phyloP scores from a whole-genome alignment of 2,888 invertebrate species.

The Drosophila rubida region DNA sequence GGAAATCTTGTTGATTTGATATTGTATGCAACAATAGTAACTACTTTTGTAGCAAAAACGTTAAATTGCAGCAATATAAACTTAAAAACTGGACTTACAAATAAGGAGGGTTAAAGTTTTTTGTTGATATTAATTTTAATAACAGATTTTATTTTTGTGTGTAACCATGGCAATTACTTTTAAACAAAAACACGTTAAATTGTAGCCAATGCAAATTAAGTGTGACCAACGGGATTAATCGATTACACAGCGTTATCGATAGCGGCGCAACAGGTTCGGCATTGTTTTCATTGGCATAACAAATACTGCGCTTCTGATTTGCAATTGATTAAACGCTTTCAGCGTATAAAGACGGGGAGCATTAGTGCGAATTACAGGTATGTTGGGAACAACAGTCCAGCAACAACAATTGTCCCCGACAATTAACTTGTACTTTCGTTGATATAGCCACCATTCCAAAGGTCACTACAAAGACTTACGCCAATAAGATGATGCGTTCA shows the following conservation, averaged over 20 bases:
- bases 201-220: not conserved
- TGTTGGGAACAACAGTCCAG: not conserved
- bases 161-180: not conserved
- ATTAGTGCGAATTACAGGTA: no score
- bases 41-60: no score
- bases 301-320: not conserved
- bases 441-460: not conserved
- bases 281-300: slow-evolving; percentile 3
- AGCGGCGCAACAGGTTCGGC: slow-evolving; percentile 25
- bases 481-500: slow-evolving; percentile 49
- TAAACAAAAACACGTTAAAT: slow-evolving; percentile 8
- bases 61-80: no score
- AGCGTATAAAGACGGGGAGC: not conserved
- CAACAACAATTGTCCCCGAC: not conserved
- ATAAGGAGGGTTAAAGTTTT: no score
- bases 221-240: not conserved
- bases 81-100: no score
- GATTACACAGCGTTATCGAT: not conserved
- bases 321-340: not conserved
- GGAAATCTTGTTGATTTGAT: not conserved
- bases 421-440: not conserved
- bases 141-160: not conserved
- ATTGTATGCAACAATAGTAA: not conserved
- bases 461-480: not conserved
- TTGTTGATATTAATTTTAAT: not conserved